Evolutionary conservation across 2,113 vertebrate species (phyloP).

Genomic region (Circaetus cinerascens): DNA sequence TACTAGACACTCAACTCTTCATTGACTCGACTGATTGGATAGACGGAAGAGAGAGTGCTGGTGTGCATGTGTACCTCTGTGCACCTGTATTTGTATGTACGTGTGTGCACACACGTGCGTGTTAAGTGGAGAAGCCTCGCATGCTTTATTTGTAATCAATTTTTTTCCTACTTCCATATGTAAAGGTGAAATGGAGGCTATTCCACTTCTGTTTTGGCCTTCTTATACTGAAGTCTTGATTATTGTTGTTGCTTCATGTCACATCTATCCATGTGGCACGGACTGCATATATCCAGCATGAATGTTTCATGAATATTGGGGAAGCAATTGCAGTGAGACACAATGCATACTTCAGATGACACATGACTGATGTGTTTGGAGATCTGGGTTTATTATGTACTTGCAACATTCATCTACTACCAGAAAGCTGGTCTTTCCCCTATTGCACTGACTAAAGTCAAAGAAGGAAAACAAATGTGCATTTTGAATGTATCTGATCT

Average conservation of each 20-base stretch:
- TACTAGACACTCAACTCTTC: background rate
- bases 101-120: rapidly evolving
- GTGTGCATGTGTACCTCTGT: background rate
- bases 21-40: background rate
- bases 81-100: rapidly evolving
- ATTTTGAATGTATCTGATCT: constrained; percentile 51
- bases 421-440: constrained; percentile 20
- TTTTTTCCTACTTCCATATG: background rate
- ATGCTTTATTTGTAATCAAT: background rate
- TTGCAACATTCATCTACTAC: constrained; percentile 48
- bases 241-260: background rate
- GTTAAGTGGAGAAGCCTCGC: background rate
- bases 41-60: background rate
- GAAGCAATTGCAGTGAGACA: constrained; percentile 31
- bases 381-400: constrained; percentile 47
- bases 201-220: background rate
- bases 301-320: constrained; percentile 46
- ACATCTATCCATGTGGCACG: background rate
- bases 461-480: constrained; percentile 51
- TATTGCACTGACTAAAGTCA: constrained; percentile 2
- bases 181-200: background rate
- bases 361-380: constrained; percentile 62
- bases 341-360: constrained; percentile 37
- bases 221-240: background rate
- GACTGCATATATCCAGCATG: background rate